These are phyloP conservation scores for Falco berigora DNA, from an alignment of 2,797 vertebrate species.

Conservation along the genomic window DNA sequence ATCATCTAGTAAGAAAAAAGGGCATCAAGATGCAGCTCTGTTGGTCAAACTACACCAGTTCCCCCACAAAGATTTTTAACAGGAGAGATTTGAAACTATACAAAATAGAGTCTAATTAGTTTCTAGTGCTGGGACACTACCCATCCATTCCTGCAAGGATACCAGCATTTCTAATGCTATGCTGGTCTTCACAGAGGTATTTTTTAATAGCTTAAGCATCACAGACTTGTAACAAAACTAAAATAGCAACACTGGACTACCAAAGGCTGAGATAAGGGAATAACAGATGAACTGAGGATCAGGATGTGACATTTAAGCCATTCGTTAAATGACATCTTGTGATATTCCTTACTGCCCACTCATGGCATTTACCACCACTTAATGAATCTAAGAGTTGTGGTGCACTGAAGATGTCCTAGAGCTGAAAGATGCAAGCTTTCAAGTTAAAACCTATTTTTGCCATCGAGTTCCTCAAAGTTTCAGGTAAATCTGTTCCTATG, in stretches of 20 bases:
- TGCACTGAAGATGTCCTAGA: neutral
- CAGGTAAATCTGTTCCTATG: neutral
- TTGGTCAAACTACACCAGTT: neutral
- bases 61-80: neutral
- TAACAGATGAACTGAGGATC: neutral
- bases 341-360: constrained; percentile 17
- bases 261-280: neutral
- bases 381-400: neutral
- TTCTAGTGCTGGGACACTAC: neutral
- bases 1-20: neutral
- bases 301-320: constrained; percentile 27
- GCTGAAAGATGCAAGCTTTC: neutral
- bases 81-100: neutral
- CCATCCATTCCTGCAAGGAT: neutral
- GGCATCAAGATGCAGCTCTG: neutral
- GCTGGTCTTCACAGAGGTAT: neutral
- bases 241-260: neutral
- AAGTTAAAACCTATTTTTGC: neutral
- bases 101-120: neutral
- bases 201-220: constrained; percentile 29
- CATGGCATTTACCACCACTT: neutral
- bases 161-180: neutral
- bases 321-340: neutral
- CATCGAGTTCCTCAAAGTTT: neutral
- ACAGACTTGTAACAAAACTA: neutral